These are phyloP conservation scores for Lottia gigantea DNA, from an alignment of 2,888 invertebrate species.

Conservation along the genomic window DNA sequence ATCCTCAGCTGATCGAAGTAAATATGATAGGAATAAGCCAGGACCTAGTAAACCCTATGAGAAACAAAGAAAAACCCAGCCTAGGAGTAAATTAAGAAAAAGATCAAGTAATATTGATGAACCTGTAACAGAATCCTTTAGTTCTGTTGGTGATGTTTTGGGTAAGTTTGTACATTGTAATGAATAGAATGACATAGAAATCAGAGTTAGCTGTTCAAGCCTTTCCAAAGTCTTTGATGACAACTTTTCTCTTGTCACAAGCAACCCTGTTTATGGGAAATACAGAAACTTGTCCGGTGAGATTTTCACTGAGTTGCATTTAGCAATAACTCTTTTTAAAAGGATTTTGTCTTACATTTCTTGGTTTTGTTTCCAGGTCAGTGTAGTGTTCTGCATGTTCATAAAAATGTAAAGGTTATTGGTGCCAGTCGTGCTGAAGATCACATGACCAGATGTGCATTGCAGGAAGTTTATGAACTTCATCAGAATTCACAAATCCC, in stretches of 20 bases:
- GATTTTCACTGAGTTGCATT: too few species aligned
- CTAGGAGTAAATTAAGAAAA: not conserved
- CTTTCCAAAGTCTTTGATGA: too few species aligned
- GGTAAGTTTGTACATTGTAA: not conserved
- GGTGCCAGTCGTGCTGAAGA: conserved; percentile 64
- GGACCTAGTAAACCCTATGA: not conserved
- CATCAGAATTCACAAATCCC: conserved; percentile 60
- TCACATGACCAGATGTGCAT: conserved; percentile 64
- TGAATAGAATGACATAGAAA: not conserved
- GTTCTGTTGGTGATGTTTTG: not conserved
- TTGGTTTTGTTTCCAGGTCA: conserved; percentile 34
- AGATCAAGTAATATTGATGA: not conserved
- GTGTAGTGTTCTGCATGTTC: conserved; percentile 59
- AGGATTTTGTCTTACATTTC: not conserved
- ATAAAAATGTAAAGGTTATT: conserved; percentile 58
- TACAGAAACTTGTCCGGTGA: too few species aligned
- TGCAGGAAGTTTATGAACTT: conserved; percentile 62
- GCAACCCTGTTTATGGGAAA: too few species aligned
- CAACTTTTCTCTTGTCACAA: too few species aligned
- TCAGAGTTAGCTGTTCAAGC: too few species aligned
- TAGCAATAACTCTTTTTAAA: too few species aligned
- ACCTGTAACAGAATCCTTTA: not conserved
- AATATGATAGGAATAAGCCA: too few species aligned
- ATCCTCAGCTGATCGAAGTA: too few species aligned
- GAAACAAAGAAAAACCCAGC: not conserved